These are phyloP conservation scores for Mus pahari DNA, from an alignment of 2,113 vertebrate genomes.

Conservation along the genomic window DNA sequence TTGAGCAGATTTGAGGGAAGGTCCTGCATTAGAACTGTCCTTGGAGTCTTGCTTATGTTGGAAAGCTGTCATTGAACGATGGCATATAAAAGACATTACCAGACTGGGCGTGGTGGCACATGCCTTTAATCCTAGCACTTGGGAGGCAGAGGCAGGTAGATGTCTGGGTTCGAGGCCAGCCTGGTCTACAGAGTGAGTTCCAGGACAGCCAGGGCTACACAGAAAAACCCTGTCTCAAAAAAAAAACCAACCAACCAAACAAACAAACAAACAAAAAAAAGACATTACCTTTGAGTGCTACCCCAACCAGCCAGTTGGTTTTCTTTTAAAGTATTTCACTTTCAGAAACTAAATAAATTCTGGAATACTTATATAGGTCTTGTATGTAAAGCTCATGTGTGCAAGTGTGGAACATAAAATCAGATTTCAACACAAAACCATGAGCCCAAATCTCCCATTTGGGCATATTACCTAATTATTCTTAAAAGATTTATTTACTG, in stretches of 20 bases:
- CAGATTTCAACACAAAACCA: conserved; percentile 15
- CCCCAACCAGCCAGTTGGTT: not conserved
- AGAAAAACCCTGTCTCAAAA: too few relatives aligned
- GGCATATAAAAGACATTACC: not conserved
- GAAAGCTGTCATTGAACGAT: not conserved
- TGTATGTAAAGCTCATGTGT: not conserved
- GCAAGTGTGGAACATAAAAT: not conserved
- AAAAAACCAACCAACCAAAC: too few relatives aligned
- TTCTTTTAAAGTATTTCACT: conserved; percentile 38
- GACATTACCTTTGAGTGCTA: not conserved
- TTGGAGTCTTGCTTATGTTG: not conserved
- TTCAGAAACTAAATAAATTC: not conserved
- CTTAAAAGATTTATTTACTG: not conserved
- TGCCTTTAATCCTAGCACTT: too few relatives aligned
- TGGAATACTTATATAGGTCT: not conserved
- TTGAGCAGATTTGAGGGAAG: not conserved
- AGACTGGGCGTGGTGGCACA: too few relatives aligned
- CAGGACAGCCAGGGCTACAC: too few relatives aligned
- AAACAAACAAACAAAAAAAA: too few relatives aligned
- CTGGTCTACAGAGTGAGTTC: too few relatives aligned
- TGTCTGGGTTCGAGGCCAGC: too few relatives aligned
- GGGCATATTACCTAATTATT: not conserved
- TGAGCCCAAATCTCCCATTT: not conserved
- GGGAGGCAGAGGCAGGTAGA: too few relatives aligned
- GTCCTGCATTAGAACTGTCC: not conserved